Base-by-base conservation (phyloP, 1,140 invertebrate species). In the Chelonus insularis region DNA sequence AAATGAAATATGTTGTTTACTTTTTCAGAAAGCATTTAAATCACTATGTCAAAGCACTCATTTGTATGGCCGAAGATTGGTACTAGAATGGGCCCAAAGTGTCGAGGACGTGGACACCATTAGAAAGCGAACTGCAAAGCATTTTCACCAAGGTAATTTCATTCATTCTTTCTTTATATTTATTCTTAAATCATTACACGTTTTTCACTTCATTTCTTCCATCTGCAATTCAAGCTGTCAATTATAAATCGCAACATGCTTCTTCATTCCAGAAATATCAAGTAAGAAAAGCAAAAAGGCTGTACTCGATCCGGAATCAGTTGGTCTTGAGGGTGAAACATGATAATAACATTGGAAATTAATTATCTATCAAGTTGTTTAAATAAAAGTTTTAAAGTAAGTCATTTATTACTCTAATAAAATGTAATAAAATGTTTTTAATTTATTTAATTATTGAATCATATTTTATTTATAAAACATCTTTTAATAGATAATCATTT, bases 31-130 rank as follows among this genome's bases (percentile, higher is more conserved):
- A 75, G 96, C 97, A 0, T 97, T 98, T 82, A 91, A 96, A 65
- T 88, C 96, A 0, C 73, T 99, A 0, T 90, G 90, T 68, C 93
- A 95, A 76, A 98, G 95, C 70, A 99, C 97, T 63, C 97, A 99
- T 87, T 91, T 99, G 77, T 99, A 96, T 76, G 97, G 96, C 2
- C 84, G 97, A 68, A 85, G 96, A 37, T 82, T 99, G 64, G 95
- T 98, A 0, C 81, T 99, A 14, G 97, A 99, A 84, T 99, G 97
- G 97, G 96, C 97, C 0, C 86, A 90, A 36, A 84, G 87, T n/a
- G 89, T 89, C 32, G 91, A 95, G 34, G 51, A 66, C 36, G 45
- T 66, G 36, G 54, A 56, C 25, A 54, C 60, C 50, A 66, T 66
- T 66, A 66, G 67, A 66, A 69, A 69, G 64, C 63, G 59, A 41